phyloP scores from a whole-genome alignment of 2,888 invertebrate genomes.

The Aphrophora alni region DNA sequence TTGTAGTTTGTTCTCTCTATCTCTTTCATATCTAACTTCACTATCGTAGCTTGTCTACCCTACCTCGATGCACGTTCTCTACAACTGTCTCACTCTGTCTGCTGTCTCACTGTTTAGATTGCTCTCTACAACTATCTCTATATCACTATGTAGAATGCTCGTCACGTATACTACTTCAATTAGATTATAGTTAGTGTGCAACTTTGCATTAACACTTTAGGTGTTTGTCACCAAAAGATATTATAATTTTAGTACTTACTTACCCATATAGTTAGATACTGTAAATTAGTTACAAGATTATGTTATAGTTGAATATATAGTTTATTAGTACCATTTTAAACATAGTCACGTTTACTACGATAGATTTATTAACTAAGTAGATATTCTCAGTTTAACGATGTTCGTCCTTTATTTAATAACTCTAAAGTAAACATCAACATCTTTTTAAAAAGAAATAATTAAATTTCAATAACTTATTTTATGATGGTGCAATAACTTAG shows the following conservation, averaged over 20 bases:
- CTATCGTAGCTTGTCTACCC: neutral
- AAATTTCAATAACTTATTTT: no score
- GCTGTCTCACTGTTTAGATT: neutral
- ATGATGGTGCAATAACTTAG: no score
- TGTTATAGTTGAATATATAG: neutral
- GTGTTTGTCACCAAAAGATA: neutral
- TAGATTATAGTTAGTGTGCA: neutral
- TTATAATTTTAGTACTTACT: no score
- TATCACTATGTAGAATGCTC: neutral
- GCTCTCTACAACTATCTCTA: neutral
- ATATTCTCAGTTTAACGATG: no score
- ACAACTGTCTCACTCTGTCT: neutral
- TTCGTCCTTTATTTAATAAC: no score
- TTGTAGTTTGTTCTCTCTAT: neutral
- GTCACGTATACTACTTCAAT: neutral
- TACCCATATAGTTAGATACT: neutral
- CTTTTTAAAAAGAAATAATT: no score
- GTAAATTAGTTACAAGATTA: neutral
- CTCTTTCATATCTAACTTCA: neutral
- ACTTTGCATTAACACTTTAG: neutral
- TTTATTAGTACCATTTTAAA: no score
- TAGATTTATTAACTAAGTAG: no score
- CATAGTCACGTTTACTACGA: no score
- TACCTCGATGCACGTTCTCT: neutral
- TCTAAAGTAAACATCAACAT: no score